A percentile compares a stretch with the other conserved stretches of the same genome.
Evolutionary conservation across 1,140 invertebrate species (phyloP).

Genomic region (Zaprionus davidi): DNA sequence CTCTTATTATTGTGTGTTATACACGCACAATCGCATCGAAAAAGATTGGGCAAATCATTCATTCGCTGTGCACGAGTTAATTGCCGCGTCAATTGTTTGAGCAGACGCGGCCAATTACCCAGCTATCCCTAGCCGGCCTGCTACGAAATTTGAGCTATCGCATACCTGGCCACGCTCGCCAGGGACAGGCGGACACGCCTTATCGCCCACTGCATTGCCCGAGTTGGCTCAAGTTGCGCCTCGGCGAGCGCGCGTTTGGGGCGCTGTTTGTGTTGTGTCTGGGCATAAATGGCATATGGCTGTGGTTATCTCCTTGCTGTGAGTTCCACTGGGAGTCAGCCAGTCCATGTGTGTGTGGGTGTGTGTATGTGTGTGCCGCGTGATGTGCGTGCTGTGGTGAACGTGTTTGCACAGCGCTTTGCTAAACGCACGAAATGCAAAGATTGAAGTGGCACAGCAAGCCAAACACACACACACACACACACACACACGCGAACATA

Average conservation of each 20-base stretch:
- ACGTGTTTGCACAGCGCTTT: slow-evolving; percentile 30
- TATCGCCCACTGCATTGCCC: background rate
- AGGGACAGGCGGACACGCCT: background rate
- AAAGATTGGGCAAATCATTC: background rate
- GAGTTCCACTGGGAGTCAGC: background rate
- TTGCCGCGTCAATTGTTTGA: slow-evolving; percentile 3
- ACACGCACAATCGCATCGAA: background rate
- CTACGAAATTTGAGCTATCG: background rate
- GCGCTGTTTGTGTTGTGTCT: slow-evolving; percentile 33
- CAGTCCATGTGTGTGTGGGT: background rate
- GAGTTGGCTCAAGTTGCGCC: slow-evolving; percentile 12
- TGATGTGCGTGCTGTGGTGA: slow-evolving; percentile 19
- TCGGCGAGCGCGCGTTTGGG: background rate
- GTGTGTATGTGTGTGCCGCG: background rate
- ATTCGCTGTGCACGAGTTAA: background rate
- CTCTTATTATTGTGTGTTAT: background rate
- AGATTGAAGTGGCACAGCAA: slow-evolving; percentile 11
- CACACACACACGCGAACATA: background rate
- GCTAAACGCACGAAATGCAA: slow-evolving; percentile 31
- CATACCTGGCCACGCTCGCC: background rate
- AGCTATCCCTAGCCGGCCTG: background rate
- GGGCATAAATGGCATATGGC: slow-evolving; percentile 40
- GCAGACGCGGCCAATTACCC: slow-evolving; percentile 2
- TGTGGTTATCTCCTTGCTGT: slow-evolving; percentile 15
- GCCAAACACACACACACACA: slow-evolving; percentile 5